Conservation (phyloP, 2,797 vertebrate species). For the Naso thynnoides region DNA sequence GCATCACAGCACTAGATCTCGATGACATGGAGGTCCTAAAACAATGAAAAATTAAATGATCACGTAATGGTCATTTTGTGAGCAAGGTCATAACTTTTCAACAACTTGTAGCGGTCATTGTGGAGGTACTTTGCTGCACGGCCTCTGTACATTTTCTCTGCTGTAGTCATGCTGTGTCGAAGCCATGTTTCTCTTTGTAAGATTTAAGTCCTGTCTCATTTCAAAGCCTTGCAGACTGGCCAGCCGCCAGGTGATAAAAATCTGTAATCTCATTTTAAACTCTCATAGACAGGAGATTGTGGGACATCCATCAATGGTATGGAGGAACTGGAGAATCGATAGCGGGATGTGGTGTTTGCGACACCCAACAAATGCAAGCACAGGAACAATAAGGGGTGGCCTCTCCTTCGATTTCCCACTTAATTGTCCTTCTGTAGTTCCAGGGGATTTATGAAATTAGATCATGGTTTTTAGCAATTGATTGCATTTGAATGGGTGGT, state of each 20-base stretch:
- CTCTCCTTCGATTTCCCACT: conserved; percentile 65
- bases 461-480: conserved; percentile 61
- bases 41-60: conserved; percentile 16
- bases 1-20: not conserved
- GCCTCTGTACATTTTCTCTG: conserved; percentile 17
- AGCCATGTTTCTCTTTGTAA: conserved; percentile 66
- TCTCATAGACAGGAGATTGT: conserved; percentile 73
- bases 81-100: conserved; percentile 37
- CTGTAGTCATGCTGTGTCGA: conserved; percentile 33
- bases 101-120: conserved; percentile 7
- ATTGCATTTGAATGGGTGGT: conserved; percentile 63
- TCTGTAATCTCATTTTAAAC: conserved; percentile 84
- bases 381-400: conserved; percentile 63
- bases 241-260: conserved; percentile 80
- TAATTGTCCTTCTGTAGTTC: conserved; percentile 75
- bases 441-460: conserved; percentile 74
- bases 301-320: conserved; percentile 77
- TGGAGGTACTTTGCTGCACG: not conserved
- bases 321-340: conserved; percentile 79
- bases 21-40: not conserved
- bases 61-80: conserved; percentile 12
- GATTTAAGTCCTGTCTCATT: conserved; percentile 72
- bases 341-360: conserved; percentile 68
- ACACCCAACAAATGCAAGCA: conserved; percentile 55
- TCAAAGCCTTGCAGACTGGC: conserved; percentile 70